These are phyloP conservation scores for Tortricodes alternella DNA, from an alignment of 2,888 invertebrate species.

Conservation along the genomic window DNA sequence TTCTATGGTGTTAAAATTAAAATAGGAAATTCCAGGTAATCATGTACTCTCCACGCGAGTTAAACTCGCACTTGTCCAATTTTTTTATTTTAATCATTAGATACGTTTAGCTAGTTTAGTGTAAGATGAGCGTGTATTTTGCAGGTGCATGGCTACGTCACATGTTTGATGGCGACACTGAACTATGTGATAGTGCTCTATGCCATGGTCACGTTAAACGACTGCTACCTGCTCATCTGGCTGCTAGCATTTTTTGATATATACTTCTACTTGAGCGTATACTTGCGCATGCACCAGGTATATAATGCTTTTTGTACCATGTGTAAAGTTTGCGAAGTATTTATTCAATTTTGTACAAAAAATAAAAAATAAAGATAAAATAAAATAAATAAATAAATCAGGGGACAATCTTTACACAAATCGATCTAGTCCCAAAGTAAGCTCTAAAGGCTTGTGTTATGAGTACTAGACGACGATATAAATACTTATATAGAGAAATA, in stretches of 20 bases:
- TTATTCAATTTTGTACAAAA: neutral
- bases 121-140: neutral
- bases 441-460: too few species aligned
- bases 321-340: neutral
- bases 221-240: conserved; percentile 63
- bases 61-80: too few species aligned
- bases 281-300: conserved; percentile 67
- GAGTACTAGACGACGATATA: too few species aligned
- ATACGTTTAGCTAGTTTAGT: neutral
- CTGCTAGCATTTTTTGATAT: conserved; percentile 59
- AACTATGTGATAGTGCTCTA: conserved; percentile 62
- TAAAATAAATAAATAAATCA: too few species aligned
- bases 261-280: conserved; percentile 62
- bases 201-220: conserved; percentile 63
- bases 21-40: too few species aligned
- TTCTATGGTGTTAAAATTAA: too few species aligned
- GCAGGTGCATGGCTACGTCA: conserved; percentile 61
- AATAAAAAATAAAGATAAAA: too few species aligned
- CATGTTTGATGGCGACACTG: conserved; percentile 53
- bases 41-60: too few species aligned
- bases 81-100: too few species aligned
- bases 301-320: neutral
- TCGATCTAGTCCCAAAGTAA: too few species aligned
- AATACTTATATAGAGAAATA: too few species aligned
- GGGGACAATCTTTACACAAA: too few species aligned